Percentiles rank a stretch among this genome's conserved stretches.
phyloP scores from a whole-genome alignment of 2,888 invertebrate species.

The Homarus gammarus region DNA sequence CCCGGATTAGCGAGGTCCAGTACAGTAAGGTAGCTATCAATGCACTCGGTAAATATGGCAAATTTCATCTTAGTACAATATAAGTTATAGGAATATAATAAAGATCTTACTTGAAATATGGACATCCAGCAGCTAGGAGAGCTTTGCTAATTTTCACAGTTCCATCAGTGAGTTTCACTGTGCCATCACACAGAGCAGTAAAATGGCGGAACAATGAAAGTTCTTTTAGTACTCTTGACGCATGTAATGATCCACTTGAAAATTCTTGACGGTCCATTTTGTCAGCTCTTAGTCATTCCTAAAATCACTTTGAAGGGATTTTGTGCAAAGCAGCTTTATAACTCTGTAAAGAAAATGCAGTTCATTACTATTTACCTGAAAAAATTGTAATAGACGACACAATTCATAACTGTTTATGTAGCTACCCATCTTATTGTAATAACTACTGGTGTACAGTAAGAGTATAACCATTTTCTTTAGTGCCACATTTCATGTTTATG shows the following conservation, averaged over 20 bases:
- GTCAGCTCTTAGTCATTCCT: background rate
- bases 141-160: conserved; percentile 59
- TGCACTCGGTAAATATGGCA: too few species aligned
- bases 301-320: background rate
- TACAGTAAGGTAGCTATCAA: too few species aligned
- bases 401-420: too few species aligned
- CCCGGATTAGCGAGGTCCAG: background rate
- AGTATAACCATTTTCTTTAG: too few species aligned
- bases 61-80: too few species aligned
- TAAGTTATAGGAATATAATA: too few species aligned
- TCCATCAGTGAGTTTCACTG: conserved; percentile 46
- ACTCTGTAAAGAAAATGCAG: background rate
- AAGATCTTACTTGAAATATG: conserved; percentile 58
- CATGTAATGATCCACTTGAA: conserved; percentile 43
- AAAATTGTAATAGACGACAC: too few species aligned
- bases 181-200: conserved; percentile 53
- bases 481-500: too few species aligned
- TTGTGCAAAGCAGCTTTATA: background rate
- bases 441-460: too few species aligned
- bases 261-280: conserved; percentile 47
- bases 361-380: background rate
- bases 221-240: conserved; percentile 48
- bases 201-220: conserved; percentile 42
- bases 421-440: too few species aligned
- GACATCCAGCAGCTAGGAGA: conserved; percentile 56